Evolutionary conservation across 2,888 invertebrate genomes (phyloP).

Genomic region (Catotricha subobsoleta): DNA sequence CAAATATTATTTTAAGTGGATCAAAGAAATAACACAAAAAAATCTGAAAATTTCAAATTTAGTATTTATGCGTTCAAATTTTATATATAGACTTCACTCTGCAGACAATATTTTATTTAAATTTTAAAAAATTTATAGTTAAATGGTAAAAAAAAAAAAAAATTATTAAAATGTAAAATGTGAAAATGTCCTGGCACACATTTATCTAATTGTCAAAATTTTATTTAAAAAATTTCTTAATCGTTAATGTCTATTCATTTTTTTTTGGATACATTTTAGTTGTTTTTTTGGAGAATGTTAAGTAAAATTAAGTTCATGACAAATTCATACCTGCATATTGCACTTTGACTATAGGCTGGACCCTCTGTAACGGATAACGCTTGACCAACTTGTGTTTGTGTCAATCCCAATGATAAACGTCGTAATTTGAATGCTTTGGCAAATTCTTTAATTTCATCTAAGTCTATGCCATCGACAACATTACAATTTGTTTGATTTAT

Average conservation of each 20-base stretch:
- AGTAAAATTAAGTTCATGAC: background rate
- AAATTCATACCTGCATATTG: conserved; percentile 85
- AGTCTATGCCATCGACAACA: conserved; percentile 88
- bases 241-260: background rate
- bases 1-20: too few relatives aligned
- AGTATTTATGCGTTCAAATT: too few relatives aligned
- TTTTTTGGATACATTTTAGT: background rate
- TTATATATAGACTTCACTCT: too few relatives aligned
- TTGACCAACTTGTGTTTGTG: conserved; percentile 95
- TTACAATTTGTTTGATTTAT: conserved; percentile 88
- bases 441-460: conserved; percentile 97
- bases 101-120: too few relatives aligned
- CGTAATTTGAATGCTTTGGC: conserved; percentile 93
- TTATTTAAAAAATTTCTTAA: background rate
- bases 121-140: too few relatives aligned
- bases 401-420: conserved; percentile 79
- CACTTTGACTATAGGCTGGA: conserved; percentile 96
- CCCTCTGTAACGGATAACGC: conserved; percentile 92
- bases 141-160: too few relatives aligned
- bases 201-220: background rate
- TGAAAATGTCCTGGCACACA: conserved; percentile 8
- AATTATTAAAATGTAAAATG: too few relatives aligned
- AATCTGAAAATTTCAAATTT: too few relatives aligned
- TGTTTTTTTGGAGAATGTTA: background rate
- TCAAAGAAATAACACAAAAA: too few relatives aligned